Conservation (phyloP, 2,797 vertebrate species). For the Potorous gilbertii region DNA sequence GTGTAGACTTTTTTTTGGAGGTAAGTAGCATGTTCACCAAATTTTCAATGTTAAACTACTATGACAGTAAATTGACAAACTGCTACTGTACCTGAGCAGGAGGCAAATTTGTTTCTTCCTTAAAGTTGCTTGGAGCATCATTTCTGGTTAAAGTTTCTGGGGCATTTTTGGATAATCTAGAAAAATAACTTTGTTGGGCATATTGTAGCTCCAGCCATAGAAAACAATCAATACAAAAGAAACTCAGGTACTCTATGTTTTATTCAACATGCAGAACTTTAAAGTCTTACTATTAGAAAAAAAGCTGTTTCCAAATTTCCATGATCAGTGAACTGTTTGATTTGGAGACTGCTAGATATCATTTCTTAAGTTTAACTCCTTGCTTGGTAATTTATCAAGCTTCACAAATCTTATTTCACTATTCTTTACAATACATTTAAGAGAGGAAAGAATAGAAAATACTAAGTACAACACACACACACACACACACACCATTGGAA, state of each 20-base stretch:
- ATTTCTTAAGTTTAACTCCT: not conserved
- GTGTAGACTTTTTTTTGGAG: not conserved
- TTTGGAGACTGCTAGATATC: not conserved
- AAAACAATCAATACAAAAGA: slow-evolving; percentile 13
- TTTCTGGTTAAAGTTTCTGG: slow-evolving; percentile 20
- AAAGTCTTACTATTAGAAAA: not conserved
- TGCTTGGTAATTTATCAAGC: not conserved
- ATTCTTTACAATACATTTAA: not conserved
- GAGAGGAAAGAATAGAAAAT: not conserved
- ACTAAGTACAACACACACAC: not conserved
- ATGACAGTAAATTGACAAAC: not conserved
- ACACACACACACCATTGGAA: not conserved
- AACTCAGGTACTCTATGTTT: not conserved
- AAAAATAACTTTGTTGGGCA: slow-evolving; percentile 77
- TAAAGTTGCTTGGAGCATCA: not conserved
- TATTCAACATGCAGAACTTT: rapidly evolving
- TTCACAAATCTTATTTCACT: not conserved
- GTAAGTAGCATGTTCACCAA: not conserved
- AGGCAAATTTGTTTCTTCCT: not conserved
- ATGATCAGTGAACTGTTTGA: not conserved
- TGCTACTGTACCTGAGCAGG: slow-evolving; percentile 58
- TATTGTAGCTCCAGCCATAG: slow-evolving; percentile 84
- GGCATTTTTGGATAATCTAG: slow-evolving; percentile 22
- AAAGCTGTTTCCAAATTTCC: not conserved
- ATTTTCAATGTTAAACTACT: not conserved